Percentiles rank a stretch among this genome's conserved stretches.
Evolutionary conservation across 2,797 vertebrate species (phyloP).

Genomic region (Trachurus trachurus): DNA sequence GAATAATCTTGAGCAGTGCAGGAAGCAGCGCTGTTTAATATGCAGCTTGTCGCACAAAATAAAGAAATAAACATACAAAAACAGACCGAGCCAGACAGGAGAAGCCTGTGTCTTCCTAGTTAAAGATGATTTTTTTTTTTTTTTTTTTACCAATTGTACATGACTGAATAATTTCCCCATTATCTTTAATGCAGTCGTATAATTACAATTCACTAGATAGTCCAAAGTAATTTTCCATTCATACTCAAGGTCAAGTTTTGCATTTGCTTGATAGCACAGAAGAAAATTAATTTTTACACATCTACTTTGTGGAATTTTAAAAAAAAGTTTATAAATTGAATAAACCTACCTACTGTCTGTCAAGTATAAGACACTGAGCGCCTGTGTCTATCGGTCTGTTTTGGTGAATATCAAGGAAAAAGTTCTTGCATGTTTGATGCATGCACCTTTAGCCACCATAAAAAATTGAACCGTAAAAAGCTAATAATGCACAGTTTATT

Average conservation of each 20-base stretch:
- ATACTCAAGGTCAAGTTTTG: background rate
- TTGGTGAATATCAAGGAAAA: no score
- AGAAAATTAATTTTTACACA: background rate
- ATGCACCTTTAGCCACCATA: no score
- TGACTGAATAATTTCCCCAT: background rate
- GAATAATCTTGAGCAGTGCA: background rate
- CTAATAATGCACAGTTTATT: no score
- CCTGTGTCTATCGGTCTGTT: no score
- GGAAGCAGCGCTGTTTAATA: background rate
- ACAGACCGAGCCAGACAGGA: background rate
- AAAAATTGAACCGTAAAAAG: no score
- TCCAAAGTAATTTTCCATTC: background rate
- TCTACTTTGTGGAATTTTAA: background rate
- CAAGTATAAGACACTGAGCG: no score
- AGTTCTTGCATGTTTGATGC: no score
- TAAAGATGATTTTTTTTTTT: background rate
- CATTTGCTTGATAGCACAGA: background rate
- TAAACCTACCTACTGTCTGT: background rate
- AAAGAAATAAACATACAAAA: conserved; percentile 6
- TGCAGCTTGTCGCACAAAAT: conserved; percentile 2
- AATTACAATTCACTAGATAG: conserved; percentile 20
- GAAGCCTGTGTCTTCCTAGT: background rate
- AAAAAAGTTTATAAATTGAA: background rate
- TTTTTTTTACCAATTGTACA: background rate
- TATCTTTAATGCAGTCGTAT: background rate